Evolutionary conservation across 1,140 invertebrate genomes (phyloP).

Genomic region (roundworm (Caenorhabditis elegans)): WBcel235 BX284604.4:8181501-8182000

Average conservation of each 20-base stretch:
- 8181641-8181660: neutral
- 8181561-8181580: slow-evolving; percentile 25
- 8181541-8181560: neutral
- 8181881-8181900: too few relatives aligned
- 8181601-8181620: neutral
- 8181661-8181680: too few relatives aligned
- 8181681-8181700: neutral
- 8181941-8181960: too few relatives aligned
- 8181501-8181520: neutral
- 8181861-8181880: too few relatives aligned
- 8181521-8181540: neutral
- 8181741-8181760: too few relatives aligned
- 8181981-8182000: neutral
- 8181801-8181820: slow-evolving; percentile 1
- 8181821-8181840: too few relatives aligned
- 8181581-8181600: neutral
- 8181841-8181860: neutral
- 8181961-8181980: too few relatives aligned
- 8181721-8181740: neutral
- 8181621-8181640: neutral
- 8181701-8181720: neutral
- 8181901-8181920: too few relatives aligned
- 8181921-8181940: too few relatives aligned
- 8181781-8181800: slow-evolving; percentile 19
- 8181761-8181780: neutral